phyloP scores from a whole-genome alignment of 1,140 invertebrate genomes.

The Procambarus clarkii region DNA sequence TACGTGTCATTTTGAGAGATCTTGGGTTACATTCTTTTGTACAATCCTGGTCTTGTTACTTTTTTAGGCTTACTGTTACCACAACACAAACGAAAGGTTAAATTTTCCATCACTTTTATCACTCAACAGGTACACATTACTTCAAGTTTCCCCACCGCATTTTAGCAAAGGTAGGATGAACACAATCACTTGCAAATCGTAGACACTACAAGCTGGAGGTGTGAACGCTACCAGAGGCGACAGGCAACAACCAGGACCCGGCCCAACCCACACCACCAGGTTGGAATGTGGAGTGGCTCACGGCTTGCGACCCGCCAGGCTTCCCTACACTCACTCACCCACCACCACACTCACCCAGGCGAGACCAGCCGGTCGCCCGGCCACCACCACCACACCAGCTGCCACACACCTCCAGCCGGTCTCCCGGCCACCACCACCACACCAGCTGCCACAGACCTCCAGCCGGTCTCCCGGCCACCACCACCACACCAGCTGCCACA shows the following conservation, averaged over 20 bases:
- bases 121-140: neutral
- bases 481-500: too few relatives aligned
- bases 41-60: neutral
- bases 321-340: neutral
- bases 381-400: neutral
- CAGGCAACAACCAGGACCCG: neutral
- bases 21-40: slow-evolving; percentile 4
- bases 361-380: neutral
- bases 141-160: neutral
- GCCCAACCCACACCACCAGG: slow-evolving; percentile 32
- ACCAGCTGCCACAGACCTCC: neutral
- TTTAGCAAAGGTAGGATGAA: neutral
- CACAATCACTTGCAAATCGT: slow-evolving; percentile 17
- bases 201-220: neutral
- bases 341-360: neutral
- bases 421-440: neutral
- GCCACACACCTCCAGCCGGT: neutral
- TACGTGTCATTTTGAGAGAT: slow-evolving; percentile 24
- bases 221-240: neutral
- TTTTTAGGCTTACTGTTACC: neutral
- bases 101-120: neutral
- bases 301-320: slow-evolving; percentile 47
- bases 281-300: slow-evolving; percentile 66
- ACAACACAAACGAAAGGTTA: neutral
- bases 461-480: neutral